Evolutionary conservation across 2,113 vertebrate species (phyloP).

Genomic region (Actenoides lindsayi): DNA sequence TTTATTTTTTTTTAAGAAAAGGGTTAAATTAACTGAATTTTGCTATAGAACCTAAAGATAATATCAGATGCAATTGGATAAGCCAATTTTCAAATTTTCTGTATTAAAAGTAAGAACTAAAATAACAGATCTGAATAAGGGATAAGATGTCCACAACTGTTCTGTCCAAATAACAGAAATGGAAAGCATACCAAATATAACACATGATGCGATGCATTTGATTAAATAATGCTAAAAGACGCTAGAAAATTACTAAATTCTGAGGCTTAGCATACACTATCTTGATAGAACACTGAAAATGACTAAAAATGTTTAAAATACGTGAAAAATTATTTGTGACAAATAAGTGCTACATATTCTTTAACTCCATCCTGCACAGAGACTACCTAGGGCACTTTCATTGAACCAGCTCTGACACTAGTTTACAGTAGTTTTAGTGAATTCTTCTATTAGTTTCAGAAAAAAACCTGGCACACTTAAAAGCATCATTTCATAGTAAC

Average conservation of each 20-base stretch:
- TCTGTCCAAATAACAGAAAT: not conserved
- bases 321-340: not conserved
- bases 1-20: not conserved
- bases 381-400: not conserved
- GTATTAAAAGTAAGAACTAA: not conserved
- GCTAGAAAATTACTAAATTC: not conserved
- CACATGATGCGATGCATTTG: not conserved
- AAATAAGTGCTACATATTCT: not conserved
- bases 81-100: not conserved
- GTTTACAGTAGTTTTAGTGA: not conserved
- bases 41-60: not conserved
- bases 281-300: not conserved
- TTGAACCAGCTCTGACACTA: not conserved
- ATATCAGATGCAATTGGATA: not conserved
- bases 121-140: not conserved
- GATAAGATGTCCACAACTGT: not conserved
- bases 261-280: not conserved
- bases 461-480: not conserved
- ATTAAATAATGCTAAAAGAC: not conserved
- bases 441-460: not conserved
- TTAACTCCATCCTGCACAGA: not conserved
- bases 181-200: not conserved
- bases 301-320: not conserved
- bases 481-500: constrained; percentile 47
- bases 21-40: not conserved